Percentiles rank a stretch among this genome's conserved stretches.
phyloP scores from a whole-genome alignment of 2,888 invertebrate genomes.

The Aspidiotus destructor region DNA sequence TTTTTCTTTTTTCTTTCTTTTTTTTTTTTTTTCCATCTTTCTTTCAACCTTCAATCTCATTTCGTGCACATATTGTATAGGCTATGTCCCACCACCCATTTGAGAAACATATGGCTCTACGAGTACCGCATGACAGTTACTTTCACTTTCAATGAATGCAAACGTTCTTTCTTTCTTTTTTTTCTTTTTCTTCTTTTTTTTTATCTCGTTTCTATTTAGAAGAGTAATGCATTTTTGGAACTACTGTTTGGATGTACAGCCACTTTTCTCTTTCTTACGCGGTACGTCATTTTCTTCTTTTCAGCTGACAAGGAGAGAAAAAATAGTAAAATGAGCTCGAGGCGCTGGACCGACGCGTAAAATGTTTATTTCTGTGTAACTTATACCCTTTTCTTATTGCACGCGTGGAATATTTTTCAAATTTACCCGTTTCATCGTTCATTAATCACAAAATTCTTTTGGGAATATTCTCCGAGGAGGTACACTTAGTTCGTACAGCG shows the following conservation, averaged over 20 bases:
- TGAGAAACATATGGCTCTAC: constrained; percentile 12
- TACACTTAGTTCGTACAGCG: no score
- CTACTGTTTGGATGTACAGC: constrained; percentile 1
- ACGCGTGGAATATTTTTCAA: constrained; percentile 2
- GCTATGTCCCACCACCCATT: background rate
- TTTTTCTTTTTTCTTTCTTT: constrained; percentile 24
- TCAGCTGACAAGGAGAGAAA: background rate
- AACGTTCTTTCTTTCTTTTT: constrained; percentile 25
- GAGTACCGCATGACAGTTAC: constrained; percentile 5
- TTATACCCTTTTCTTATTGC: background rate
- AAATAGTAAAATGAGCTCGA: constrained; percentile 6
- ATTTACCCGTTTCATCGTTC: background rate
- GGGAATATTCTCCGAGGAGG: background rate
- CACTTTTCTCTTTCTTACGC: background rate
- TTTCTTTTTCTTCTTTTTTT: constrained; percentile 8
- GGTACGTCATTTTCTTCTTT: constrained; percentile 9
- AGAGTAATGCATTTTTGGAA: constrained; percentile 26
- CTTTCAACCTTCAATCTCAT: constrained; percentile 24
- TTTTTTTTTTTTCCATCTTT: constrained; percentile 17
- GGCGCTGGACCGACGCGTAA: background rate
- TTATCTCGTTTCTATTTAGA: background rate
- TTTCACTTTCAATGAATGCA: constrained; percentile 23
- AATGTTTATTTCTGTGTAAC: no score
- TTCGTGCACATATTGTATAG: background rate
- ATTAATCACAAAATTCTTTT: constrained; percentile 2